Conservation (phyloP, 2,797 vertebrate genomes). For the Sphaeramia orbicularis region DNA sequence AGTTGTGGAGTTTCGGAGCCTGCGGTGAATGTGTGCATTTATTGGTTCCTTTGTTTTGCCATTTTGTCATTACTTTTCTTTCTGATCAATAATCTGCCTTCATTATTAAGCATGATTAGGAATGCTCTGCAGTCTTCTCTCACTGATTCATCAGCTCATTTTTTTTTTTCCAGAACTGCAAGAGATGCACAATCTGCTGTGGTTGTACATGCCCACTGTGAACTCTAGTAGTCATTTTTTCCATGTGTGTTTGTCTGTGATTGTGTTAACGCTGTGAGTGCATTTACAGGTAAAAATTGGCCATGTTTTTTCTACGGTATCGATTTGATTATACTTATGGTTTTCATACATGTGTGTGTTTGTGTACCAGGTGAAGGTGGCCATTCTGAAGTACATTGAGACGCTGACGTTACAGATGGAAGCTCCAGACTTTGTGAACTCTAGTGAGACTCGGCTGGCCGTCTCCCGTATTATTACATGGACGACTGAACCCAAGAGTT, state of each 20-base stretch:
- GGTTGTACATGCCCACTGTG: slow-evolving; percentile 44
- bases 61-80: slow-evolving; percentile 47
- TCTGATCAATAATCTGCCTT: slow-evolving; percentile 24
- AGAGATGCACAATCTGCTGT: slow-evolving; percentile 52
- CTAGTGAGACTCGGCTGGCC: slow-evolving; percentile 96
- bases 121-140: slow-evolving; percentile 31
- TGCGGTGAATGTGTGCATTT: slow-evolving; percentile 51
- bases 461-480: slow-evolving; percentile 98
- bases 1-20: slow-evolving; percentile 54
- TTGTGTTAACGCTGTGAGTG: slow-evolving; percentile 32
- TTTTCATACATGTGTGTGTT: slow-evolving; percentile 3
- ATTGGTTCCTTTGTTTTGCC: slow-evolving; percentile 40
- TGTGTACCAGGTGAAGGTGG: slow-evolving; percentile 92
- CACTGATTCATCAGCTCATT: slow-evolving; percentile 53
- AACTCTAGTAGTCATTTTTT: slow-evolving; percentile 21
- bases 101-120: slow-evolving; percentile 47
- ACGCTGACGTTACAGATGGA: slow-evolving; percentile 96
- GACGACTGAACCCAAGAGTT: slow-evolving; percentile 99
- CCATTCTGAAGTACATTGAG: slow-evolving; percentile 97
- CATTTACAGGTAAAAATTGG: slow-evolving; percentile 51
- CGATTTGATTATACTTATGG: slow-evolving; percentile 15
- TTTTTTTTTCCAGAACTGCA: slow-evolving; percentile 58
- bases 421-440: slow-evolving; percentile 96
- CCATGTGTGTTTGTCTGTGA: slow-evolving; percentile 20
- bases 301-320: slow-evolving; percentile 8